Evolutionary conservation across 2,888 invertebrate genomes (phyloP), one percentile per base, ranked within the genome.

Genomic region (Xylota sylvarum): DNA sequence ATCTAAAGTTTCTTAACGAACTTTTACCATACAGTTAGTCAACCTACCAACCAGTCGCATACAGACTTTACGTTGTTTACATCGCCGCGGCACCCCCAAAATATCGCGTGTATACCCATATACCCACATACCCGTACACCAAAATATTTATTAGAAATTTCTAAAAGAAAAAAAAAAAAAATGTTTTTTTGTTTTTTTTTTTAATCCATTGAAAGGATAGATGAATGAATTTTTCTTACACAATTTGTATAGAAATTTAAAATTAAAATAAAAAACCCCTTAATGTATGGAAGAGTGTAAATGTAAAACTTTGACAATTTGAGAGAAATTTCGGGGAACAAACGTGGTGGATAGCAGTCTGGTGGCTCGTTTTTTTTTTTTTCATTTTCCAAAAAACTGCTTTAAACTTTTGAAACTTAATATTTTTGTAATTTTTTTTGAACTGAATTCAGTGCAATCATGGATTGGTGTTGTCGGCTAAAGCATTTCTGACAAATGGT

Each of bases 31-130:
- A 50, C 69, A 65, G 43, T 70, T 46, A 55, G 35, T 55, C 50
- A 72, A 72, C 76, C 55, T 72, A 64, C 52, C 52, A 60, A 67
- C 72, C 80, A 81, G 85, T 85, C 85, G 67, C 70, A 67, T 85
- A 72, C 46, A 76, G 76, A 77, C 81, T 85, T 85, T 60, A 65
- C 52, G 52, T 81, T 85, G 80, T 80, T 81, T 62, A 81, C 65
- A 85, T 81, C 81, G 76, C 65, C 81, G 85, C 85, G 80, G 60
- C 85, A 55, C 37, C 70, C 40, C 52, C 7, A 77, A 30, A 70
- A 73, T 35, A 60, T 60, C 37, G 52, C 67, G 60, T 78, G 14
- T 52, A 73, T 58, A 83, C 55, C 27, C 56, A 40, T 52, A 73
- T 58, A 83, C 55, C 27, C 56, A 40, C 9, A 35, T 40, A n/a